Conservation (phyloP, 2,113 vertebrate genomes). For the Oncorhynchus nerka region DNA sequence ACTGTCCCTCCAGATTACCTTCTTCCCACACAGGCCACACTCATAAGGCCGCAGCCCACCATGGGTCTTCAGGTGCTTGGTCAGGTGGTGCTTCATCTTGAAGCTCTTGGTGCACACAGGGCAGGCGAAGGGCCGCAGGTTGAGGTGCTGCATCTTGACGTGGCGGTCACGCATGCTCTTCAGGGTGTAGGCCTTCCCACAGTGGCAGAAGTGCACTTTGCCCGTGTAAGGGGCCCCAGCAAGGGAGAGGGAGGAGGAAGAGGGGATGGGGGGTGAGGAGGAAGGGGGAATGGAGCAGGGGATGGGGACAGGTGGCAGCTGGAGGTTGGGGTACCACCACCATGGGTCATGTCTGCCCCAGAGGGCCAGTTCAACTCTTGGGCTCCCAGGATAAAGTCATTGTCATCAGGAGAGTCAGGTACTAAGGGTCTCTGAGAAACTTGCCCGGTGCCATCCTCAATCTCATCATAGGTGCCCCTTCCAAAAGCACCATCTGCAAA, state of each 20-base stretch:
- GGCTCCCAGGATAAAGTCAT: constrained; percentile 50
- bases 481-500: constrained; percentile 52
- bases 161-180: constrained; percentile 82
- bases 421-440: constrained; percentile 73
- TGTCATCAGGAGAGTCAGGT: constrained; percentile 58
- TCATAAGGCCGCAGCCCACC: no score
- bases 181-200: constrained; percentile 78
- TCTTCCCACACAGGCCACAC: constrained; percentile 51
- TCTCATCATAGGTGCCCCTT: constrained; percentile 73
- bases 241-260: constrained; percentile 66
- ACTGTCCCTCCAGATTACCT: constrained; percentile 79
- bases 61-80: constrained; percentile 65
- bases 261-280: constrained; percentile 68
- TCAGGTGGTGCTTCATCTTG: constrained; percentile 83
- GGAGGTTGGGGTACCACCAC: constrained; percentile 34
- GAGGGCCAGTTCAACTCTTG: constrained; percentile 60
- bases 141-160: constrained; percentile 82
- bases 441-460: constrained; percentile 72
- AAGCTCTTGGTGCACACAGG: constrained; percentile 79
- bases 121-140: constrained; percentile 77
- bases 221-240: constrained; percentile 63
- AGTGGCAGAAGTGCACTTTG: constrained; percentile 80
- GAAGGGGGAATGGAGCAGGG: constrained; percentile 56
- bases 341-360: constrained; percentile 4
- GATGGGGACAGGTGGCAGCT: constrained; percentile 52